A percentile compares a stretch with the other conserved stretches of the same genome.
Conservation (phyloP, 2,797 vertebrate species). For the Luscinia megarhynchos region DNA sequence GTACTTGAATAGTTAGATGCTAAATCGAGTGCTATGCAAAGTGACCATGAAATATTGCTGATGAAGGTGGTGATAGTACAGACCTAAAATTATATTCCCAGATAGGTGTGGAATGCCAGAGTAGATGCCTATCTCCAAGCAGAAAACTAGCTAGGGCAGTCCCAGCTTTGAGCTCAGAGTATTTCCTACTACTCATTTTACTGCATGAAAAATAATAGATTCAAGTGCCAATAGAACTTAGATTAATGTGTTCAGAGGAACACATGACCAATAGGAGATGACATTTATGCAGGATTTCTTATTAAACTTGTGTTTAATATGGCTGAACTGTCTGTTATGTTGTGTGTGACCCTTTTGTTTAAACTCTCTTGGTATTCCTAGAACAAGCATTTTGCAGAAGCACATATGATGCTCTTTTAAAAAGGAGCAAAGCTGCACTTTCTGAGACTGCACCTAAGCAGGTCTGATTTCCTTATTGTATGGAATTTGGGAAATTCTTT, state of each 20-base stretch:
- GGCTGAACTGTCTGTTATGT: background rate
- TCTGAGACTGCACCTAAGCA: background rate
- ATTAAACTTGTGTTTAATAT: background rate
- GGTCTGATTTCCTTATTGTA: background rate
- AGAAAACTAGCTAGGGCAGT: background rate
- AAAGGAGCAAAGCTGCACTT: background rate
- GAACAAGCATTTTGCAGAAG: background rate
- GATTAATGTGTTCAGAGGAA: background rate
- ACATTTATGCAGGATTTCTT: conserved; percentile 14
- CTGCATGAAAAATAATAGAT: background rate
- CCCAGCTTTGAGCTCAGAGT: background rate
- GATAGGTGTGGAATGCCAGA: background rate
- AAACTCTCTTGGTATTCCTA: background rate
- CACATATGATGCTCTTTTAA: background rate
- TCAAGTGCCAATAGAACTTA: background rate
- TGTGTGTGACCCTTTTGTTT: background rate
- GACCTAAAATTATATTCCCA: background rate
- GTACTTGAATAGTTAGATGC: background rate
- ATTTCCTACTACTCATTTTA: background rate
- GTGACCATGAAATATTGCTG: background rate
- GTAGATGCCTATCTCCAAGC: background rate
- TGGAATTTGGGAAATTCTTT: background rate
- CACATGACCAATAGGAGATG: background rate
- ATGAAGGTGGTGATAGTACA: background rate
- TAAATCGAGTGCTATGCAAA: background rate